phyloP scores from a whole-genome alignment of 64 coral and sea anemone genomes.

The Montipora efflorescens region DNA sequence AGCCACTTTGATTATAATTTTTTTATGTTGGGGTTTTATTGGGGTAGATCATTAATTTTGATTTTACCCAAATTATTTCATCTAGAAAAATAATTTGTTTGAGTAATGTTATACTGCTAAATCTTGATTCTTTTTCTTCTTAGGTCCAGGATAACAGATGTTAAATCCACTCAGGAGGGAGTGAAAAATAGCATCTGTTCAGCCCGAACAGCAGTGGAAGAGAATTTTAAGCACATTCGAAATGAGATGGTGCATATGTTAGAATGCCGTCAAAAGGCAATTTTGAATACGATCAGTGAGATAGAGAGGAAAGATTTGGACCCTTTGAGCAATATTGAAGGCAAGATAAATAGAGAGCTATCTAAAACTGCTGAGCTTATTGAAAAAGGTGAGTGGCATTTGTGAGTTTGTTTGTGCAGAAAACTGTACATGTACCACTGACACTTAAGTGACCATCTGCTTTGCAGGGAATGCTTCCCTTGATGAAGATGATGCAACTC shows the following conservation, averaged over 20 bases:
- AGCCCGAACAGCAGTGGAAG: conserved; percentile 79
- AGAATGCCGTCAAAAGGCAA: conserved; percentile 50
- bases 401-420: not conserved
- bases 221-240: conserved; percentile 69
- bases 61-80: not conserved
- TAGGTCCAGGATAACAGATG: conserved; percentile 81
- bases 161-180: conserved; percentile 76
- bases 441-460: too few species aligned
- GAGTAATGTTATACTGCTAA: too few species aligned
- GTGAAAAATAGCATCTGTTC: conserved; percentile 77
- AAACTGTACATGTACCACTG: too few species aligned
- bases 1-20: too few species aligned
- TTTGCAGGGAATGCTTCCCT: conserved; percentile 72
- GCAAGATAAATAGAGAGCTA: conserved; percentile 86
- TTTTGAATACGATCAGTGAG: conserved; percentile 85
- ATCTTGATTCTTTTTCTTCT: not conserved
- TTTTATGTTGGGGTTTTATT: too few species aligned
- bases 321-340: conserved; percentile 83
- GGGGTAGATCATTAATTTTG: too few species aligned
- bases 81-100: not conserved
- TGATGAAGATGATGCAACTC: conserved; percentile 77
- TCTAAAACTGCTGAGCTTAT: conserved; percentile 69
- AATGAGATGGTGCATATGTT: conserved; percentile 76
- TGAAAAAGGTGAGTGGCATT: conserved; percentile 64
- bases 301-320: conserved; percentile 92